Base-by-base conservation (phyloP, 2,797 vertebrate species). In the Oreochromis grahami region DNA sequence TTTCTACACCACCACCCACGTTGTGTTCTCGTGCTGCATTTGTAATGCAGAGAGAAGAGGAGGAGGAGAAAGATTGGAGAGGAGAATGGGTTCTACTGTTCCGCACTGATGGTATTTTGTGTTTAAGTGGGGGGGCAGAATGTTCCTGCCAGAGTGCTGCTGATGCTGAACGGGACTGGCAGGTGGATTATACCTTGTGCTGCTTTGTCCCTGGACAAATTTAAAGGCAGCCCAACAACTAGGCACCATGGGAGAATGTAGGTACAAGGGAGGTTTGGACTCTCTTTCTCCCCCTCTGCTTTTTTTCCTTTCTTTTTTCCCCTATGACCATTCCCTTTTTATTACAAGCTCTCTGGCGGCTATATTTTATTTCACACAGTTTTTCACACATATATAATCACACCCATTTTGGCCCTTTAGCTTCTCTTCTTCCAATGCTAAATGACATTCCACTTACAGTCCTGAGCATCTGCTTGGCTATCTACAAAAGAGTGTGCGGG, bases 131-230 rank as follows among this genome's bases (percentile, higher is more conserved):
- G 89, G 88, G 92, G 93, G 94, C 93, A 94, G 92, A 94, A 93
- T 95, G 95, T 95, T 95, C 94, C 94, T 95, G 95, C 95, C 95
- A 94, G 87, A 90, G 90, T 88, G 91, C 85, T 86, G 89, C 95
- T 94, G 93, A 94, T 89, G 91, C 93, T 95, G 94, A 96, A 94
- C 93, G 80, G 92, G 93, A 93, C 92, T 95, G 96, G 95, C 96
- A 96, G 95, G 95, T 96, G 95, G 94, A 96, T 96, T 96, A 96
- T 95, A 95, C 93, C 91, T 93, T 86, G 89, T 86, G 89, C 93
- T 82, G 91, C 94, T 95, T 92, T 91, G 95, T 96, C 96, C 94
- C 96, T 91, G 92, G 95, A 95, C 94, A 95, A 96, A 96, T 96
- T 94, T 94, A 95, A 95, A 95, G 92, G 92, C 85, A 88, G 84